Evolutionary conservation across 2,888 invertebrate genomes (phyloP).

Genomic region (Zeuzera pyrina): DNA sequence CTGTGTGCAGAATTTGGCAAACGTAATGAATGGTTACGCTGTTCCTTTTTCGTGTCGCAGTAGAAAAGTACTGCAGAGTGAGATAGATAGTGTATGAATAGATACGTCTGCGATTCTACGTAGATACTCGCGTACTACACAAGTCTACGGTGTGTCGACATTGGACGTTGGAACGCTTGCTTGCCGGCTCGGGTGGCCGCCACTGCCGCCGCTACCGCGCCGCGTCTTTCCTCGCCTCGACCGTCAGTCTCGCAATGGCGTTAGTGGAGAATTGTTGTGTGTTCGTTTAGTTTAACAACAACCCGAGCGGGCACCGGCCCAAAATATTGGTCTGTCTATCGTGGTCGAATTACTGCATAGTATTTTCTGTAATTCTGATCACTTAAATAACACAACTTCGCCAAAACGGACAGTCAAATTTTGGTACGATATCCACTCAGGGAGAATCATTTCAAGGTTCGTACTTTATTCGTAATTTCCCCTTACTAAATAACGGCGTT

Average conservation of each 20-base stretch:
- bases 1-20: conserved; percentile 30
- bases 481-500: conserved; percentile 54
- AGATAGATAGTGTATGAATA: conserved; percentile 28
- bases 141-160: conserved; percentile 71
- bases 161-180: conserved; percentile 69
- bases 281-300: conserved; percentile 62
- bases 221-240: conserved; percentile 1
- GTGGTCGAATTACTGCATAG: conserved; percentile 63
- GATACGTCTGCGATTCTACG: conserved; percentile 33
- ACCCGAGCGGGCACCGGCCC: conserved; percentile 74
- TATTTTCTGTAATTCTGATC: conserved; percentile 58
- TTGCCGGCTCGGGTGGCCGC: too few species aligned
- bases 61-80: conserved; percentile 28
- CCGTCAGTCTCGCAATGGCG: conserved; percentile 70
- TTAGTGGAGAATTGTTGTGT: conserved; percentile 58
- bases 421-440: conserved; percentile 74
- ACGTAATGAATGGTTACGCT: conserved; percentile 63
- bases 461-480: conserved; percentile 66
- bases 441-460: conserved; percentile 71
- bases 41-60: conserved; percentile 29
- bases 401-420: conserved; percentile 69
- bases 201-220: conserved; percentile 17
- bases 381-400: conserved; percentile 45
- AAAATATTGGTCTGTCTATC: conserved; percentile 72
- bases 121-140: conserved; percentile 67